phyloP scores from a whole-genome alignment of 1,140 invertebrate species.

The Venturia canescens region DNA sequence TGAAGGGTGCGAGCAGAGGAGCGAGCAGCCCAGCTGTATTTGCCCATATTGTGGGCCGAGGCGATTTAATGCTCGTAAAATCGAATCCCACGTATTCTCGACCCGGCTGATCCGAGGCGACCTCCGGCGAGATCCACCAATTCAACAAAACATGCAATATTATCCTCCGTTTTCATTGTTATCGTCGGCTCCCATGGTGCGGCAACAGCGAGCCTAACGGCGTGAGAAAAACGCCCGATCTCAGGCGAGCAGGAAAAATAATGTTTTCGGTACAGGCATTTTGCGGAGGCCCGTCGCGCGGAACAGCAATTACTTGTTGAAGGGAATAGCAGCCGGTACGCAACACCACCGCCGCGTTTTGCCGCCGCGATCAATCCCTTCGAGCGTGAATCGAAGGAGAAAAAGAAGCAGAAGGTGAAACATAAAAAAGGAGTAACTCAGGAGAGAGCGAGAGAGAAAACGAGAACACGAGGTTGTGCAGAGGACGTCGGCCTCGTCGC shows the following conservation, averaged over 20 bases:
- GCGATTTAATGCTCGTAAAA: neutral
- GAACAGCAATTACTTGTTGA: conserved; percentile 5
- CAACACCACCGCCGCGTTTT: neutral
- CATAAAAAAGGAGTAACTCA: conserved; percentile 10
- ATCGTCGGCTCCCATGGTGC: too few species aligned
- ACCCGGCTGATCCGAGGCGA: neutral
- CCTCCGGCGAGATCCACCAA: neutral
- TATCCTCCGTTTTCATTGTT: neutral
- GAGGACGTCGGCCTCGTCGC: conserved; percentile 41
- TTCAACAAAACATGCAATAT: neutral
- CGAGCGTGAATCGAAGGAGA: conserved; percentile 31
- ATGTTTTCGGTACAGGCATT: neutral
- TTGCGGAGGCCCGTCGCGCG: neutral
- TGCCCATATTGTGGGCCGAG: too few species aligned
- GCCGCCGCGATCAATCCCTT: conserved; percentile 1
- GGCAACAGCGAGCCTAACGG: too few species aligned
- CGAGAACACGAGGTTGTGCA: conserved; percentile 5
- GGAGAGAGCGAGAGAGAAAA: conserved; percentile 27
- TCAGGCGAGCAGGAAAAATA: too few species aligned
- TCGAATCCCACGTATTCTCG: neutral
- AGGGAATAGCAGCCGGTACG: conserved; percentile 9
- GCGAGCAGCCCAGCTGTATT: neutral
- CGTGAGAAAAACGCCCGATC: neutral
- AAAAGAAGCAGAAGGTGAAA: conserved; percentile 24
- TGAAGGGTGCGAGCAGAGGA: neutral